Evolutionary conservation across 2,113 vertebrate genomes (phyloP).

Genomic region (Ascaphus truei): DNA sequence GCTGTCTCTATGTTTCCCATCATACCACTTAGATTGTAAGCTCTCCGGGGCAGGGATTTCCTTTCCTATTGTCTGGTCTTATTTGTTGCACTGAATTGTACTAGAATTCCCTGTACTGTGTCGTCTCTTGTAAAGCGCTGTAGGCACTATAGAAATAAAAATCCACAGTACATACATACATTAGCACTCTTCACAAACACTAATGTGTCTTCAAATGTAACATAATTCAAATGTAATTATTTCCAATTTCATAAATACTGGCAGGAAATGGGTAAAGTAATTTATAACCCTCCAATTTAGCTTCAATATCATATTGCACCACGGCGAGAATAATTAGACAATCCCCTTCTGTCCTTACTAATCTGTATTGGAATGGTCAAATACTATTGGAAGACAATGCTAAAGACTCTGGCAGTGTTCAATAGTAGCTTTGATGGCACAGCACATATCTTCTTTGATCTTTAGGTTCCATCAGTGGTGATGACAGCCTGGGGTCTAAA

Average conservation of each 20-base stretch:
- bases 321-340: neutral
- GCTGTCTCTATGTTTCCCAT: no score
- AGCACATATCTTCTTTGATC: constrained; percentile 24
- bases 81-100: no score
- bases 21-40: no score
- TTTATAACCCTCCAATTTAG: constrained; percentile 21
- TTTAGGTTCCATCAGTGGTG: constrained; percentile 29
- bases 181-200: no score
- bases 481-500: constrained; percentile 35
- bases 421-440: neutral
- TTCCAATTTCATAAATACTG: no score
- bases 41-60: no score
- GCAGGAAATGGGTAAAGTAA: constrained; percentile 15
- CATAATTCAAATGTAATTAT: neutral
- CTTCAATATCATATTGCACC: neutral
- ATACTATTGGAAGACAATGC: neutral
- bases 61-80: no score
- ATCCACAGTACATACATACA: no score
- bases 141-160: no score
- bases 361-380: constrained; percentile 28
- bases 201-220: neutral
- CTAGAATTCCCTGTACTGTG: no score
- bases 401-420: neutral
- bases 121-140: no score
- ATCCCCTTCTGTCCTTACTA: constrained; percentile 42